These are phyloP conservation scores for Acronicta psi DNA, from an alignment of 2,888 invertebrate species.

Conservation along the genomic window DNA sequence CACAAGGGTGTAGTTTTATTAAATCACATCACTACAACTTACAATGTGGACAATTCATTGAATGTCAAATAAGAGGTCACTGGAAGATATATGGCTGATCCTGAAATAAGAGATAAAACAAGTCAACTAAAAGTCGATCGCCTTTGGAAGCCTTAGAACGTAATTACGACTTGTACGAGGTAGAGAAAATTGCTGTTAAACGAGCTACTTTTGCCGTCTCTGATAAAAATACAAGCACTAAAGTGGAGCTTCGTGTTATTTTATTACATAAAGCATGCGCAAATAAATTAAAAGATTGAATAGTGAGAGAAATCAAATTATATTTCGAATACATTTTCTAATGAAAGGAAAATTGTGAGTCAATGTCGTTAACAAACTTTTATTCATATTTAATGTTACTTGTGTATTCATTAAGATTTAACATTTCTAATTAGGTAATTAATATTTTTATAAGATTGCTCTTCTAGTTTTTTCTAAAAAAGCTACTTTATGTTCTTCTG, in stretches of 20 bases:
- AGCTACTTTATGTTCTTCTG: not conserved
- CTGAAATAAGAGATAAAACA: constrained; percentile 45
- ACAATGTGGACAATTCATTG: constrained; percentile 45
- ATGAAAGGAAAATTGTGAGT: constrained; percentile 13
- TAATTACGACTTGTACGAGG: constrained; percentile 44
- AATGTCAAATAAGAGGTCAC: constrained; percentile 46
- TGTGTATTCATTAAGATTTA: not conserved
- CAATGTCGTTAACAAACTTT: constrained; percentile 10
- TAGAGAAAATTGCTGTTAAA: constrained; percentile 25
- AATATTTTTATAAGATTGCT: no score
- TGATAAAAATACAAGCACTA: constrained; percentile 15
- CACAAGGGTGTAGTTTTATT: constrained; percentile 44
- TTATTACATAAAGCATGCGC: constrained; percentile 17
- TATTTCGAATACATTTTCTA: constrained; percentile 13
- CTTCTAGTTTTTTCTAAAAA: not conserved
- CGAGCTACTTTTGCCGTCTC: constrained; percentile 5
- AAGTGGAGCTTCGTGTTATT: constrained; percentile 17
- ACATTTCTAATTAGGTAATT: not conserved
- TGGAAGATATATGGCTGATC: constrained; percentile 35
- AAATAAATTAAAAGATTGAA: constrained; percentile 12
- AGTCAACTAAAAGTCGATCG: constrained; percentile 44
- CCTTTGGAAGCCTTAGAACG: constrained; percentile 42
- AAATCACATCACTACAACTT: constrained; percentile 40
- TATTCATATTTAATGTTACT: constrained; percentile 1
- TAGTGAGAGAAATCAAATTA: constrained; percentile 22